A percentile compares a stretch with the other conserved stretches of the same genome.
Evolutionary conservation across 2,113 vertebrate genomes (phyloP).

Genomic region (Phalacrocorax brasilianus): DNA sequence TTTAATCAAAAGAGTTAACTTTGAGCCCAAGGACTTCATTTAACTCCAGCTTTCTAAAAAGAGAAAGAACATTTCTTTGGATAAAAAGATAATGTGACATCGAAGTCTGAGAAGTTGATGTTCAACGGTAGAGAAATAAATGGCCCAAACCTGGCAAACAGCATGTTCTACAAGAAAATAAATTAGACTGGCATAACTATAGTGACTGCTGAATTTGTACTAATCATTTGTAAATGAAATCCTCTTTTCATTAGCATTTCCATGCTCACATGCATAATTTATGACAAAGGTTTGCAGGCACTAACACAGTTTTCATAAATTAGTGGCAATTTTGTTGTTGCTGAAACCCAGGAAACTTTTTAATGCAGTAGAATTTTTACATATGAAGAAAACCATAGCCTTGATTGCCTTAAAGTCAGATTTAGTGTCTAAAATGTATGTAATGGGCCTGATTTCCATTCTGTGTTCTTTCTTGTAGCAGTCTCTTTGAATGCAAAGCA

Average conservation of each 20-base stretch:
- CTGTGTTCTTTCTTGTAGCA: background rate
- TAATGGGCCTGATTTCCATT: background rate
- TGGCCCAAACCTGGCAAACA: constrained; percentile 23
- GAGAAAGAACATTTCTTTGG: background rate
- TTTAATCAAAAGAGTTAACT: background rate
- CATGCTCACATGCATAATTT: constrained; percentile 62
- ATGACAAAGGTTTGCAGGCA: constrained; percentile 54
- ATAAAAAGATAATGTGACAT: background rate
- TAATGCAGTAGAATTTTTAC: constrained; percentile 17
- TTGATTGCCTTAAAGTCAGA: constrained; percentile 9
- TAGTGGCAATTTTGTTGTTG: constrained; percentile 58
- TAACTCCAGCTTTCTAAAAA: background rate
- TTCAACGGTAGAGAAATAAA: constrained; percentile 12
- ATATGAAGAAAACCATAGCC: constrained; percentile 15
- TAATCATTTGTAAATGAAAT: constrained; percentile 69
- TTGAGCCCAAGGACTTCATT: background rate
- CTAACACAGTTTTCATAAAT: constrained; percentile 58
- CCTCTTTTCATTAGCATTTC: constrained; percentile 69
- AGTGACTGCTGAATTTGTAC: constrained; percentile 60
- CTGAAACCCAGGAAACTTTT: constrained; percentile 40
- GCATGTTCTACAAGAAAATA: constrained; percentile 48
- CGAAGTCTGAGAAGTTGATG: background rate
- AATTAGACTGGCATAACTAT: constrained; percentile 31
- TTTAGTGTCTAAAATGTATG: constrained; percentile 1
- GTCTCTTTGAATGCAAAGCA: background rate